Evolutionary conservation across 2,113 vertebrate species (phyloP).

Genomic region (Alouatta palliata): DNA sequence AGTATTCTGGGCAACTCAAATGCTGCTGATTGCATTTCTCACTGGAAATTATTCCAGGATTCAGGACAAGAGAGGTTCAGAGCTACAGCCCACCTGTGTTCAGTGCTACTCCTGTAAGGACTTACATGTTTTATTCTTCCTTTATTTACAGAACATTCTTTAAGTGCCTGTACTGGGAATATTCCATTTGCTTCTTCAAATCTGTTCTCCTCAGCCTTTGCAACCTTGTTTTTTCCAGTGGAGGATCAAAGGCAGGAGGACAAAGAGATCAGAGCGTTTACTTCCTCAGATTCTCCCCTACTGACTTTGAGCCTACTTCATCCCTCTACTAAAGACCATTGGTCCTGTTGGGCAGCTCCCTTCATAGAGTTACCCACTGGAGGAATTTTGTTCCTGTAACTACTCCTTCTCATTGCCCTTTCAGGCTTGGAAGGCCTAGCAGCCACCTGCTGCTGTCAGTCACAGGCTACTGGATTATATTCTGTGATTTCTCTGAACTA

Average conservation of each 20-base stretch:
- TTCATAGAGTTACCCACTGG: background rate
- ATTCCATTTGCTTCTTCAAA: background rate
- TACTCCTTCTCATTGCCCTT: background rate
- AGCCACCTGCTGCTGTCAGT: background rate
- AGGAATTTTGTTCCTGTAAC: background rate
- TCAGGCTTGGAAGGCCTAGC: background rate
- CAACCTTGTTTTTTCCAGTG: background rate
- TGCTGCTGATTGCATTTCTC: background rate
- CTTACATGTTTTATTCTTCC: background rate
- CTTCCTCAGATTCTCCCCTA: background rate
- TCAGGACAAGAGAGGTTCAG: background rate
- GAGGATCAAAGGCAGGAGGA: background rate
- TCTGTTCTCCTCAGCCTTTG: background rate
- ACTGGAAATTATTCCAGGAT: background rate
- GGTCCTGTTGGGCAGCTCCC: background rate
- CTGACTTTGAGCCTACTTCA: background rate
- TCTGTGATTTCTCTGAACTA: background rate
- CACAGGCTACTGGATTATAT: background rate
- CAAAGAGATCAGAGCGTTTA: background rate
- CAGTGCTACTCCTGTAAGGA: background rate
- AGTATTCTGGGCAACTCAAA: constrained; percentile 13
- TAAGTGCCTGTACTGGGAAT: background rate
- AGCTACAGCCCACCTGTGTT: background rate
- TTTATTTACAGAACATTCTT: background rate
- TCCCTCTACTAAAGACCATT: background rate